Evolutionary conservation across 2,113 vertebrate species (phyloP), one percentile per base, ranked within the genome.

Genomic region (Gymnocephalus cernua): DNA sequence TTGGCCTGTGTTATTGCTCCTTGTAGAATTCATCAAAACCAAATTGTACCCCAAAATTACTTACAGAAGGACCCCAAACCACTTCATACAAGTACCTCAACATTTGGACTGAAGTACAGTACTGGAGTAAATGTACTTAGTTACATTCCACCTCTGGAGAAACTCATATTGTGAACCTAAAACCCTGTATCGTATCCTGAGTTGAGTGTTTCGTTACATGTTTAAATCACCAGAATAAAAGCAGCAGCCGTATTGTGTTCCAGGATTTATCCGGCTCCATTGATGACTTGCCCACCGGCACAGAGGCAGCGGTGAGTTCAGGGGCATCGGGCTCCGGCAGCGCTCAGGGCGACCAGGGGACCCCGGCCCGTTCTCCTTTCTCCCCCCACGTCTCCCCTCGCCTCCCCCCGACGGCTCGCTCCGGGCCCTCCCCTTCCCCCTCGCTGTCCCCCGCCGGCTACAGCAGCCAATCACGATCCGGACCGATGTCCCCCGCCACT

Each of bases 241-340:
- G 44, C 32, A 9, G 16, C 59, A 4, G 15, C 1, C 12, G 3
- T 32, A 7, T 14, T 9, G 19, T 77, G 19, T 71, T 72, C 18
- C 90, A 98, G 97, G 97, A 99, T 87, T 93, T 99, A 67, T 98
- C 97, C 53, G 97, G 97, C 90, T 97, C 97, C 87, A 98, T 99
- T 54, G 97, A 98, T 0, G 97, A 99, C 91, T 94, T 98, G 76
- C 97, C 97, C 78, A 98, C 96, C 1, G 97, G 97, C 91, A 97
- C 97, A 0, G 97, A 99, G 93, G 97, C 96, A 4, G 95, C 95
- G 2, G 82, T 97, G 89, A 98, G 96, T 93, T 98, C 97, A 25
- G 97, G 96, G 0, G 95, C 96, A 50, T 97, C 96, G 0, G 97
- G 97, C 74, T 98, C 97, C 23, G 95, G 97, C 0, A 97, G 97